phyloP scores from a whole-genome alignment of 92 coral and sea anemone species.

The Metridium senile region DNA sequence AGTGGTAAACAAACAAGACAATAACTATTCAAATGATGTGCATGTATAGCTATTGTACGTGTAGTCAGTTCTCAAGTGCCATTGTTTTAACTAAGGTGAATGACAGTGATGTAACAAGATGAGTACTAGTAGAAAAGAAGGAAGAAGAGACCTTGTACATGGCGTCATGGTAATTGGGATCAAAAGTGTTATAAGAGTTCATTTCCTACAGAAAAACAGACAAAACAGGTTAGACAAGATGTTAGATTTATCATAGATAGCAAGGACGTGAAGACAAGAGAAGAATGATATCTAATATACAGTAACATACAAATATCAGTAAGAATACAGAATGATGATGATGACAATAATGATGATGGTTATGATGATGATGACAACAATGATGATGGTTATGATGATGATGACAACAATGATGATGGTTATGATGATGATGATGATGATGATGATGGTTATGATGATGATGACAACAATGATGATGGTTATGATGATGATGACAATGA shows the following conservation, averaged over 20 bases:
- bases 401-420: not conserved
- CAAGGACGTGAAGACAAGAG: not conserved
- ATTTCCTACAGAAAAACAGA: constrained; percentile 85
- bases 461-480: not conserved
- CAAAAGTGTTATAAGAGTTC: constrained; percentile 99
- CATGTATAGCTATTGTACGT: no score
- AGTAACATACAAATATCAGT: no score
- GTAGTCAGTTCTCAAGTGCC: no score
- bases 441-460: not conserved
- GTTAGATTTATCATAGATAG: not conserved
- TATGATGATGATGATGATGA: not conserved
- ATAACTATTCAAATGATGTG: no score
- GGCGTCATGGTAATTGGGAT: constrained; percentile 79
- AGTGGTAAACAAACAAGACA: no score
- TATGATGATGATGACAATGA: not conserved
- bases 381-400: not conserved
- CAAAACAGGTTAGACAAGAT: constrained; percentile 36
- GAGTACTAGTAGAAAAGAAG: no score
- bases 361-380: not conserved
- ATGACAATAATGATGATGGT: constrained; percentile 2
- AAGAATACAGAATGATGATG: no score
- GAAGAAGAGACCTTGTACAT: constrained; percentile 87
- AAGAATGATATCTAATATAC: not conserved
- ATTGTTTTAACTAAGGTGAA: no score
- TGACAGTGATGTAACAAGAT: no score